Evolutionary conservation across 2,888 invertebrate species (phyloP), one percentile per base, ranked within the genome.

Genomic region (Orthosia gothica): DNA sequence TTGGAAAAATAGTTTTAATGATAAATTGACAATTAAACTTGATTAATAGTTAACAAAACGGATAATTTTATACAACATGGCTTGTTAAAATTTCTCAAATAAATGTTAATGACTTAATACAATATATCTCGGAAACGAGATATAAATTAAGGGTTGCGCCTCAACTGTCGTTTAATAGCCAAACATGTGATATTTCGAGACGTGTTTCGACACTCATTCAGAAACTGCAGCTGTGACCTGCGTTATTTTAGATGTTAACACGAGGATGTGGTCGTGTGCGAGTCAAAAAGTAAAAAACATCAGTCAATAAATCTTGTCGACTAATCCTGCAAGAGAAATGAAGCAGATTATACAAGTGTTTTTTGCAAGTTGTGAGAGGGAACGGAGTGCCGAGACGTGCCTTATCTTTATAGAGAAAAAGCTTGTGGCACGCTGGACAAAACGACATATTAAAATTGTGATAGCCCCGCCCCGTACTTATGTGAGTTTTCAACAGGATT

Each of bases 391-490:
- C 64, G 76, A 74, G 87, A 86, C 95, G 95, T 95, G 95, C 94
- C 94, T 94, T 95, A 95, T 95, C 95, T 95, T 79, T 84, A 84
- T 77, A 87, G 69, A 71, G 74, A 75, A 76, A 77, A 81, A 82
- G 83, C 87, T 87, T 84, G 78, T 74, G 76, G 61, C 77, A 68
- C 74, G 76, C 62, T 63, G 81, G 76, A 78, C 84, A 76, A 74
- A 84, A 76, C 76, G 84, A 76, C 70, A 74, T 84, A 80, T 70
- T 83, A 79, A 76, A 76, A 80, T 70, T 82, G 62, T 82, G 79
- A 77, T 79, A 77, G 62, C 3, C 32, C 49, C n/a, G n/a, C n/a
- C 52, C 32, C 23, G 47, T 67, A 32, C 59, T 52, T 66, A 47
- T 52, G 55, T 52, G 50, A 45, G 59, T 81, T 75, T 65, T 65